These are phyloP conservation scores for Phyllostomus discolor DNA, from an alignment of 2,113 vertebrate species.

Conservation along the genomic window DNA sequence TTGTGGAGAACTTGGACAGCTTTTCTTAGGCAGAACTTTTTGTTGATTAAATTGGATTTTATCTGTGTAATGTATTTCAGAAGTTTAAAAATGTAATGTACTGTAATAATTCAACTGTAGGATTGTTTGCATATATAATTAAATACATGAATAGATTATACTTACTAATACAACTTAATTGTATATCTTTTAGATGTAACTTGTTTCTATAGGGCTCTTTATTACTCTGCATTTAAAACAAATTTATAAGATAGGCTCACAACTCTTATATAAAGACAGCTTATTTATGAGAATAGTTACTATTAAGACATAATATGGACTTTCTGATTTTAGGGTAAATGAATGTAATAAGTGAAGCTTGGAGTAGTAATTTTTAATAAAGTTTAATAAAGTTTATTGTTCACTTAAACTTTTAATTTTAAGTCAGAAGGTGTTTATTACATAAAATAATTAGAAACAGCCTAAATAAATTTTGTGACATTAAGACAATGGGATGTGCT, in stretches of 20 bases:
- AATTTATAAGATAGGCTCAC: neutral
- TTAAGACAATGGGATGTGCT: neutral
- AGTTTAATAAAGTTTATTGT: neutral
- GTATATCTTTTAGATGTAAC: neutral
- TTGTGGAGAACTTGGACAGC: neutral
- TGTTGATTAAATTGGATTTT: slow-evolving; percentile 1
- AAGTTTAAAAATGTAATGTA: neutral
- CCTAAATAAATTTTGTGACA: neutral
- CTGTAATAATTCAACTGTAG: neutral
- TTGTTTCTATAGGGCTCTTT: neutral
- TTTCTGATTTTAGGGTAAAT: neutral
- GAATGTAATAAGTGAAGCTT: neutral
- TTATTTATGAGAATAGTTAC: neutral
- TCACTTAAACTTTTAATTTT: neutral
- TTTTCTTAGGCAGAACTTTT: neutral
- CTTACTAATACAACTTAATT: neutral
- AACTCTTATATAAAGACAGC: neutral
- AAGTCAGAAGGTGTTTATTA: neutral
- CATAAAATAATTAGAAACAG: neutral
- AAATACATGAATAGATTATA: neutral
- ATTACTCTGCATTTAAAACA: neutral
- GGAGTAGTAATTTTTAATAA: slow-evolving; percentile 8
- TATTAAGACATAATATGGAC: neutral
- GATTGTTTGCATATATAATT: neutral
- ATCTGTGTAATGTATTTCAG: neutral